These are phyloP conservation scores for Battus philenor DNA, from an alignment of 1,140 invertebrate genomes.

Conservation along the genomic window DNA sequence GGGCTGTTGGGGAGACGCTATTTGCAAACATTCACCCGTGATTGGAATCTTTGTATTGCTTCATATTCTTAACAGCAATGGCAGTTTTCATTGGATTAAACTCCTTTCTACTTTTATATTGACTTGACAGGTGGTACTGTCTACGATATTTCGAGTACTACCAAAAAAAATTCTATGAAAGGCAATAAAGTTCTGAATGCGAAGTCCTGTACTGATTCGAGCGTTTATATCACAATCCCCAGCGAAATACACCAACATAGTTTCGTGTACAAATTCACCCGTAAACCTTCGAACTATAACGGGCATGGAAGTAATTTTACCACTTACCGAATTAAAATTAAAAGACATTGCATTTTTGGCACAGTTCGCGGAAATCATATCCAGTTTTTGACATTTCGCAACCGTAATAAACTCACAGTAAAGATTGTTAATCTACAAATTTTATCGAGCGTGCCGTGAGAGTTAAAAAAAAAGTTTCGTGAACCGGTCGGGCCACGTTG, in stretches of 20 bases:
- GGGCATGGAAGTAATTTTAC: conserved; percentile 20
- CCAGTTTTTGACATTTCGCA: not conserved
- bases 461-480: conserved; percentile 20
- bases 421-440: conserved; percentile 1
- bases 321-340: too few relatives aligned
- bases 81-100: not conserved
- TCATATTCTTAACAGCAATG: conserved; percentile 28
- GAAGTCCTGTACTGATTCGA: conserved; percentile 44
- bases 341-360: conserved; percentile 17
- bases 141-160: conserved; percentile 19
- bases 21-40: conserved; percentile 58
- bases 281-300: conserved; percentile 42
- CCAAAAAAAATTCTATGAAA: conserved; percentile 40
- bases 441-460: not conserved
- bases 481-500: conserved; percentile 16
- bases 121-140: conserved; percentile 21
- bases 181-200: conserved; percentile 41
- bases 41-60: conserved; percentile 49
- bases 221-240: conserved; percentile 32
- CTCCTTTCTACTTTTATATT: not conserved
- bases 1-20: conserved; percentile 39
- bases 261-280: conserved; percentile 59
- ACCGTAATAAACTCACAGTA: not conserved
- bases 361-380: not conserved
- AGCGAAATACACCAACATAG: conserved; percentile 53